Evolutionary conservation across 2,797 vertebrate genomes (phyloP).

Genomic region (Lycodopsis pacificus): DNA sequence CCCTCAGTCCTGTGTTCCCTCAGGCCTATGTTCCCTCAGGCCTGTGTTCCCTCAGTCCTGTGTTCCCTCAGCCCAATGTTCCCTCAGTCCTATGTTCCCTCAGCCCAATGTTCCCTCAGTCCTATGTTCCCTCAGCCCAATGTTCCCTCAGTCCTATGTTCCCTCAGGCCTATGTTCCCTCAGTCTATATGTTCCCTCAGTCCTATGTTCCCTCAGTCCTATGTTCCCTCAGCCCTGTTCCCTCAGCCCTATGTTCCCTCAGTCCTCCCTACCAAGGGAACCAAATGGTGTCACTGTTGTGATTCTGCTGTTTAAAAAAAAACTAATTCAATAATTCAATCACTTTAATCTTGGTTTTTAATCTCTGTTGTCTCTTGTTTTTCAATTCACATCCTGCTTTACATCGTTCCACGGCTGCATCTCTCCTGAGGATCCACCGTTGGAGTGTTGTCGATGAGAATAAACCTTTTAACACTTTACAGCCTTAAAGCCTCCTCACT

Average conservation of each 20-base stretch:
- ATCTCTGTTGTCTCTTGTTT: too few relatives aligned
- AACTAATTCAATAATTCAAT: too few relatives aligned
- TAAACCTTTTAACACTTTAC: not conserved
- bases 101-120: not conserved
- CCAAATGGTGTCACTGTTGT: too few relatives aligned
- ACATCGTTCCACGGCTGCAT: too few relatives aligned
- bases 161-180: not conserved
- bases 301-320: too few relatives aligned
- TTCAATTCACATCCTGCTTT: too few relatives aligned
- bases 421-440: too few relatives aligned
- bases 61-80: not conserved
- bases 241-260: too few relatives aligned
- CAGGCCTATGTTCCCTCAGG: not conserved
- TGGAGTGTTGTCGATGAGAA: conserved; percentile 3
- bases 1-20: not conserved
- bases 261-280: too few relatives aligned
- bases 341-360: not conserved
- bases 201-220: not conserved
- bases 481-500: conserved; percentile 2
- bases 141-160: not conserved
- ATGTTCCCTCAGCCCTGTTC: too few relatives aligned
- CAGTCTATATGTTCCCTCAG: not conserved
- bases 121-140: not conserved
- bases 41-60: not conserved
- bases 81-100: not conserved